These are phyloP conservation scores for Drosophila malerkotliana DNA, from an alignment of 1,140 invertebrate genomes.

Conservation along the genomic window DNA sequence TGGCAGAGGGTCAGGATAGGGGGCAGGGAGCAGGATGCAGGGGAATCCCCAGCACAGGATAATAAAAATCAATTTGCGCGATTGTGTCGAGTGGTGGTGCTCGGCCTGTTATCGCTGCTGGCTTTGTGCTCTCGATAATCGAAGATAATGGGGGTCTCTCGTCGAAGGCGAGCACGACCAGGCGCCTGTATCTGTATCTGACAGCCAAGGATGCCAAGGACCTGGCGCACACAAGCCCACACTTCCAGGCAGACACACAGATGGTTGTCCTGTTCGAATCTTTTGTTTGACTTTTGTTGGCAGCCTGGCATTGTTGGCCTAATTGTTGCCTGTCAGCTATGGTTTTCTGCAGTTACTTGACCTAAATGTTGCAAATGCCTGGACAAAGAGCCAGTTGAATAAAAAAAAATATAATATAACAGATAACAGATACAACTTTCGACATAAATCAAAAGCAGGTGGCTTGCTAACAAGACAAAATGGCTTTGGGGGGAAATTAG, in stretches of 20 bases:
- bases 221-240: neutral
- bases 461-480: neutral
- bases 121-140: conserved; percentile 26
- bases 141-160: conserved; percentile 14
- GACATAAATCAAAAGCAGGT: conserved; percentile 7
- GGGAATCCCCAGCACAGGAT: conserved; percentile 27
- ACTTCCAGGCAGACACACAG: neutral
- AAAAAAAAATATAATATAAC: conserved; percentile 1
- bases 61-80: conserved; percentile 75
- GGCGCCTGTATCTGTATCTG: conserved; percentile 29
- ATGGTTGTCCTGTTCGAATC: conserved; percentile 3
- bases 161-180: conserved; percentile 13
- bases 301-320: conserved; percentile 33
- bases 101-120: conserved; percentile 24
- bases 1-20: neutral
- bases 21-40: conserved; percentile 2
- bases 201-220: conserved; percentile 45
- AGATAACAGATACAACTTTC: conserved; percentile 1
- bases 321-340: conserved; percentile 32
- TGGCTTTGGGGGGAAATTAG: neutral
- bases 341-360: conserved; percentile 10
- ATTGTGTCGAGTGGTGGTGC: conserved; percentile 33
- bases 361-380: conserved; percentile 32
- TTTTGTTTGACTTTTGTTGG: conserved; percentile 34
- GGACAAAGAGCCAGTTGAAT: neutral